Evolutionary conservation across 2,888 invertebrate species (phyloP), one percentile per base, ranked within the genome.

Genomic region (Acholoe squamosa): DNA sequence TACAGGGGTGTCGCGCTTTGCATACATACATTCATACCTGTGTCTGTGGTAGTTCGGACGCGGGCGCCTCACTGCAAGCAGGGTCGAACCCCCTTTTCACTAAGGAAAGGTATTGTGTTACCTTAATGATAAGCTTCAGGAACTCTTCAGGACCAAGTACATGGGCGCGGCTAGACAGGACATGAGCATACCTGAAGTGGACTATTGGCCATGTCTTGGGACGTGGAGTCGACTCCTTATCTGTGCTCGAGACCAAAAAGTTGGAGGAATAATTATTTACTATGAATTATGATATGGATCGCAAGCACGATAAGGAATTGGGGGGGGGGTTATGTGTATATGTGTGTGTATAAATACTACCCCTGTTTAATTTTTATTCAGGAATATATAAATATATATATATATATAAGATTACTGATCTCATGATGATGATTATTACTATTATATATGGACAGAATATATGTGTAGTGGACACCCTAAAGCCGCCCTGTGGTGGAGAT

Each of bases 331-430:
- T 80, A 80, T 34, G 33, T 80, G 80, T 76, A 76, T 76, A 76
- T 80, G 80, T 80, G 80, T 80, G 80, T 80, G 43, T 80, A 33
- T 34, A 80, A 34, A 80, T 22, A 19, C 19, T 43, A 43, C 34
- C 80, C 80, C 80, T 33, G 80, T 80, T 80, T 80, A 14, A 43
- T 80, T 80, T 80, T 80, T 43, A 80, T 80, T 80, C 25, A 43
- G 80, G 80, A 80, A 43, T 80, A 80, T 80, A 80, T 76, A 76
- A 31, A 80, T 80, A 80, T 14, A 80, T 80, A 19, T 80, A 80
- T 43, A 80, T 34, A 80, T 80, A 80, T 22, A 33, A 80, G 80
- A 80, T 34, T 80, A 80, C 80, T 80, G 80, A 80, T 80, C 80
- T 80, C 80, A 80, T 80, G 34, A 43, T 80, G 80, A 80, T 43